A percentile compares a stretch with the other conserved stretches of the same genome.
Evolutionary conservation across 1,140 invertebrate genomes (phyloP).

Genomic region (Charaxes varanes): DNA sequence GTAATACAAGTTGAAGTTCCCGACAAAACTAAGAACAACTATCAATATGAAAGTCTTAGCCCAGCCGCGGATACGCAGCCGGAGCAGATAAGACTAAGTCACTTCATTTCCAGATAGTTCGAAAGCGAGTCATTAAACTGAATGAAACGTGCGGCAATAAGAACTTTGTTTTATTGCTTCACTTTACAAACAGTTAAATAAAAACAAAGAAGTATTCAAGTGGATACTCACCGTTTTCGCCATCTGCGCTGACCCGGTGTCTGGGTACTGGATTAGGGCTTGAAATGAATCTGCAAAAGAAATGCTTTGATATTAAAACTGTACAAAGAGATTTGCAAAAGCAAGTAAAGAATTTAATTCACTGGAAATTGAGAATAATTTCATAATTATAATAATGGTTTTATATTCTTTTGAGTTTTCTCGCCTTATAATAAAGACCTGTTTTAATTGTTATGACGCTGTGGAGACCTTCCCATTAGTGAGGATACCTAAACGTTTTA

Average conservation of each 20-base stretch:
- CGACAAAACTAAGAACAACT: conserved; percentile 24
- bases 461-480: no score
- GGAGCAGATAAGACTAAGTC: conserved; percentile 36
- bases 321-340: not conserved
- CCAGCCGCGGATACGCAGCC: conserved; percentile 21
- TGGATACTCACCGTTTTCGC: conserved; percentile 94
- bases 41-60: conserved; percentile 26
- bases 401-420: no score
- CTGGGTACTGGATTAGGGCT: conserved; percentile 98
- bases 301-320: conserved; percentile 19
- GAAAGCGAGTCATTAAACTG: conserved; percentile 58
- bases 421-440: no score
- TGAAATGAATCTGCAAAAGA: conserved; percentile 95
- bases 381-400: no score
- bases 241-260: conserved; percentile 95
- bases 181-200: conserved; percentile 65
- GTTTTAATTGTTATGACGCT: no score
- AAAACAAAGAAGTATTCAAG: conserved; percentile 52
- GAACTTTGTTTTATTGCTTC: conserved; percentile 65
- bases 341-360: not conserved
- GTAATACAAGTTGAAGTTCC: conserved; percentile 7
- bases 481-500: no score
- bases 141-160: conserved; percentile 63
- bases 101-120: conserved; percentile 57
- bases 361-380: not conserved